phyloP scores from a whole-genome alignment of 2,113 vertebrate genomes.

The Emydocephalus ijimae region DNA sequence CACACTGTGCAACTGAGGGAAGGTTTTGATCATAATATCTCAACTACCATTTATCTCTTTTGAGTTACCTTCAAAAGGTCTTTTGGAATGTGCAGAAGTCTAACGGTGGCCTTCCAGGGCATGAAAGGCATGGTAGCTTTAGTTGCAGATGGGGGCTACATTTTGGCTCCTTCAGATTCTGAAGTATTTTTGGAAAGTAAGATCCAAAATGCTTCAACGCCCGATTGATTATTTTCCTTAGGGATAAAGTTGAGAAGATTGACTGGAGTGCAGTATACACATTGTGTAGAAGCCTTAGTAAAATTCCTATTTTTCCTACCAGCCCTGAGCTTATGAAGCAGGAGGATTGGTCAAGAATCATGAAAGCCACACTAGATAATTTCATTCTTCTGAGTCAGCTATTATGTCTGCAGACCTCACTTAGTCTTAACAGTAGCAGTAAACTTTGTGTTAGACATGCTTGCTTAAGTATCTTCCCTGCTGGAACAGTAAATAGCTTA shows the following conservation, averaged over 20 bases:
- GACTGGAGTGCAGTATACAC: not conserved
- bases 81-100: not conserved
- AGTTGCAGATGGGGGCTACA: not conserved
- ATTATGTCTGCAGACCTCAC: not conserved
- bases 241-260: not conserved
- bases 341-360: not conserved
- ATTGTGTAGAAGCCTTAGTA: not conserved
- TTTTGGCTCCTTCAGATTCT: not conserved
- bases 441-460: not conserved
- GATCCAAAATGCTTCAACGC: not conserved
- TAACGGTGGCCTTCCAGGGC: not conserved
- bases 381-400: not conserved
- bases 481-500: not conserved
- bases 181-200: not conserved
- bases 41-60: not conserved
- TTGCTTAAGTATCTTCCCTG: not conserved
- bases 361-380: not conserved
- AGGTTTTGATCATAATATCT: not conserved
- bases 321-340: not conserved
- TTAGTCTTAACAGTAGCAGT: not conserved
- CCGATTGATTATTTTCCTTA: not conserved
- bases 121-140: not conserved
- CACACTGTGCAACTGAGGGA: not conserved
- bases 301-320: not conserved
- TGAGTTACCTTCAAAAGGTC: not conserved